Evolutionary conservation across 2,888 invertebrate species (phyloP).

Genomic region (Polydrusus cervinus): DNA sequence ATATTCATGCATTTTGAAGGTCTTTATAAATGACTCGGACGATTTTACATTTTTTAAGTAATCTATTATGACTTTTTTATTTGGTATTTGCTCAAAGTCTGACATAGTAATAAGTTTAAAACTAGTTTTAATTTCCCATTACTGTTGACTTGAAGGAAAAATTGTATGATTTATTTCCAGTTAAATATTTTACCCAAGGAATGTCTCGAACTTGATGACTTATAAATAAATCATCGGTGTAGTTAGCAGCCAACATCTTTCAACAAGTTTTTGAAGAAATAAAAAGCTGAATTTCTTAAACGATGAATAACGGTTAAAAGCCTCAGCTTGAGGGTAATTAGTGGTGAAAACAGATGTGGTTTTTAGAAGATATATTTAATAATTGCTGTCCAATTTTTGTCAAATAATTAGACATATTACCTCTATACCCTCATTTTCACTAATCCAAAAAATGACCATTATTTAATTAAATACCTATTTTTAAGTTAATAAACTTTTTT

Average conservation of each 20-base stretch:
- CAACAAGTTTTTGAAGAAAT: slow-evolving; percentile 34
- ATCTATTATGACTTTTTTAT: too few relatives aligned
- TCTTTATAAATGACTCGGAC: too few relatives aligned
- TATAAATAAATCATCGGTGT: slow-evolving; percentile 29
- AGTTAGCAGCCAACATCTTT: slow-evolving; percentile 28
- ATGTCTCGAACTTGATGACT: slow-evolving; percentile 28
- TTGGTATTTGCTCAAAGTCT: background rate
- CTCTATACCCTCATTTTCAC: too few relatives aligned
- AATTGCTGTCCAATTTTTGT: background rate
- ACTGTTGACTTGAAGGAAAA: slow-evolving; percentile 18
- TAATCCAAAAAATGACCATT: too few relatives aligned
- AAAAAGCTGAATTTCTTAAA: slow-evolving; percentile 38
- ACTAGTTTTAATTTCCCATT: slow-evolving; percentile 17
- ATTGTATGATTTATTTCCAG: slow-evolving; percentile 23
- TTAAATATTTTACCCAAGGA: slow-evolving; percentile 18
- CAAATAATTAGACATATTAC: too few relatives aligned
- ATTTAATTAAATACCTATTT: too few relatives aligned
- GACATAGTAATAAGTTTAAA: slow-evolving; percentile 39
- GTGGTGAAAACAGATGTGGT: slow-evolving; percentile 37
- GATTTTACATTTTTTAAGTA: too few relatives aligned
- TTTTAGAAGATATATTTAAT: background rate
- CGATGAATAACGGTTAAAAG: slow-evolving; percentile 42
- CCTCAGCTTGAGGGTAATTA: slow-evolving; percentile 36
- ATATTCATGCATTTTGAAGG: too few relatives aligned
- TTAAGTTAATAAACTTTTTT: too few relatives aligned